Conservation (phyloP, 1,140 invertebrate species). For the Heliconius melpomene region DNA sequence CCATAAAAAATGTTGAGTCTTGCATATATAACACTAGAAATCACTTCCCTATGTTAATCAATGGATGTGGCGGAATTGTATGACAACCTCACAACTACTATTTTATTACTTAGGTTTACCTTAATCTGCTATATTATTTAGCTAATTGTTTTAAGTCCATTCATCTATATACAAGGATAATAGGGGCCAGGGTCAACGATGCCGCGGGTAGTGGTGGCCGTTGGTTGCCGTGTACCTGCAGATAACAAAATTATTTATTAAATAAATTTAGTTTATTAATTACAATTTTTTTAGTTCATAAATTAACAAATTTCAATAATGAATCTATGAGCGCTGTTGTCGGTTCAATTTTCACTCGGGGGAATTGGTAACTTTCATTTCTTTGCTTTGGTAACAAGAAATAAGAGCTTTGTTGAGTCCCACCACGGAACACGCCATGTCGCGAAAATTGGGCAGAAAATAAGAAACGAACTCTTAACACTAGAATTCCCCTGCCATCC, state of each 20-base stretch:
- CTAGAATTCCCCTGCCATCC: not conserved
- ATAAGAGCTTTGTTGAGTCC: not conserved
- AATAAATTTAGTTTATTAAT: not conserved
- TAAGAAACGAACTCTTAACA: not conserved
- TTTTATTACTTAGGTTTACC: not conserved
- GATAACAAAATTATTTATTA: not conserved
- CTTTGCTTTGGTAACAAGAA: too few relatives aligned
- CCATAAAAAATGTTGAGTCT: not conserved
- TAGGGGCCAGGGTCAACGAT: constrained; percentile 67
- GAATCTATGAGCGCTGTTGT: too few relatives aligned
- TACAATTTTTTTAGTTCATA: not conserved
- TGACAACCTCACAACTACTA: not conserved
- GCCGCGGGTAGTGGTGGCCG: constrained; percentile 67
- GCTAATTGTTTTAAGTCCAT: constrained; percentile 47
- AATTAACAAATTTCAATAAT: too few relatives aligned
- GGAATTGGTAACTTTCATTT: too few relatives aligned
- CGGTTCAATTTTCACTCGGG: too few relatives aligned
- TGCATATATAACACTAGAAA: constrained; percentile 6
- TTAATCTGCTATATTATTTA: constrained; percentile 28
- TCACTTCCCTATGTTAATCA: not conserved
- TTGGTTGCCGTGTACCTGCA: constrained; percentile 44
- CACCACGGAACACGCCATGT: not conserved
- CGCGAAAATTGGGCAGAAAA: not conserved
- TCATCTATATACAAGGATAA: constrained; percentile 60
- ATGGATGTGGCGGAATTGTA: not conserved